Percentiles rank a stretch among this genome's conserved stretches.
Conservation (phyloP, 1,140 invertebrate genomes). For the Zaprionus tsacasi region DNA sequence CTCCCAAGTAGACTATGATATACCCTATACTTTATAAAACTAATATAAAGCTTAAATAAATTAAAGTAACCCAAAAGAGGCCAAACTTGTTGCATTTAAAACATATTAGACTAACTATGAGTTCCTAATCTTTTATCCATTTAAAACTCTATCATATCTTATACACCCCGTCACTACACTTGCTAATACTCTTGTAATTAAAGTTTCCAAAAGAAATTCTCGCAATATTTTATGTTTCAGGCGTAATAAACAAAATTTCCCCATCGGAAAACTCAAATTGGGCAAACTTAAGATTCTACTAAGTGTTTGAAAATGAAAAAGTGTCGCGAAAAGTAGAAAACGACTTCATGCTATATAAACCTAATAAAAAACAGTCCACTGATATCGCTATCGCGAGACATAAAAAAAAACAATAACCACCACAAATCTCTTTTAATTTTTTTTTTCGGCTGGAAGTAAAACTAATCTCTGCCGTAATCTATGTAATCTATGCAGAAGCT, state of each 20-base stretch:
- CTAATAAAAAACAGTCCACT: not conserved
- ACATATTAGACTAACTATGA: too few species aligned
- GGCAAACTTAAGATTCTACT: not conserved
- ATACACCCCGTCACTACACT: not conserved
- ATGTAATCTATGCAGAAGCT: not conserved
- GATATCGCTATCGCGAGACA: not conserved
- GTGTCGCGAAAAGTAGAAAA: not conserved
- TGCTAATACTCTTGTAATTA: not conserved
- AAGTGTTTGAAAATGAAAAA: not conserved
- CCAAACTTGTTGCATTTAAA: too few species aligned
- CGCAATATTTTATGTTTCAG: not conserved
- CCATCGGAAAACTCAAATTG: not conserved
- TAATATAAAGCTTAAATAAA: not conserved
- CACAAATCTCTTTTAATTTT: not conserved
- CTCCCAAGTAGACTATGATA: not conserved
- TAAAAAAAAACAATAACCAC: not conserved
- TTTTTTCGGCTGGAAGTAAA: not conserved
- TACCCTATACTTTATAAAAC: not conserved
- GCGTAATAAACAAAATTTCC: conserved; percentile 1
- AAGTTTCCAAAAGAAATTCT: not conserved
- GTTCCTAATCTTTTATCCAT: not conserved
- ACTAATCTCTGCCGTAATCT: conserved; percentile 1
- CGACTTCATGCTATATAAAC: not conserved
- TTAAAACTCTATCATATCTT: not conserved
- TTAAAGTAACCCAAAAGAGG: too few species aligned